phyloP scores from a whole-genome alignment of 2,888 invertebrate genomes.

The Phorcus lineatus region DNA sequence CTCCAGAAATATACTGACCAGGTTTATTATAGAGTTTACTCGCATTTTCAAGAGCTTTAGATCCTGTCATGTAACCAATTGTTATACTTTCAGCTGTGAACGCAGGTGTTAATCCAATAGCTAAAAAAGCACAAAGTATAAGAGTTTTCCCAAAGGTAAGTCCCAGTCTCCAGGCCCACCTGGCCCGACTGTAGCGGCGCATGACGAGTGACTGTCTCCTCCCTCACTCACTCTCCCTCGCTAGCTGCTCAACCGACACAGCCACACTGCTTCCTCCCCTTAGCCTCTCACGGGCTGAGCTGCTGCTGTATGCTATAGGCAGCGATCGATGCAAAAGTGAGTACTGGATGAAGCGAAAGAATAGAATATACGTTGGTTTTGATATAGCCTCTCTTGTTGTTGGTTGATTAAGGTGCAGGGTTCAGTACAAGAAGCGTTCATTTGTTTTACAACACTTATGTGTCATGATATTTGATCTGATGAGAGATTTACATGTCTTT shows the following conservation, averaged over 20 bases:
- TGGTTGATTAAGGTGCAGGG: too few species aligned
- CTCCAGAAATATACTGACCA: conserved; percentile 85
- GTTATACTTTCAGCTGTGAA: conserved; percentile 45
- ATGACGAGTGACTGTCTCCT: not conserved
- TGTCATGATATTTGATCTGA: too few species aligned
- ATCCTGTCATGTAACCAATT: conserved; percentile 66
- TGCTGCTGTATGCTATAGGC: not conserved
- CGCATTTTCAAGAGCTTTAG: conserved; percentile 31
- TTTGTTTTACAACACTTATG: too few species aligned
- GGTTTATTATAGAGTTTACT: conserved; percentile 82
- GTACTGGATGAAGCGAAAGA: too few species aligned
- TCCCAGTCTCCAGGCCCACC: not conserved
- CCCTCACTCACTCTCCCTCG: too few species aligned
- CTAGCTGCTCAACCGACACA: too few species aligned
- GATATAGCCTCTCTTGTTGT: too few species aligned
- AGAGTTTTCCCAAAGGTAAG: not conserved
- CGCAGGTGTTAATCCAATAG: not conserved
- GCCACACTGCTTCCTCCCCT: too few species aligned
- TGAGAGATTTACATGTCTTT: too few species aligned
- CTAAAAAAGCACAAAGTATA: not conserved
- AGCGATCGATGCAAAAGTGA: not conserved
- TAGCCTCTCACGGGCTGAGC: not conserved
- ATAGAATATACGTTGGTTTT: too few species aligned
- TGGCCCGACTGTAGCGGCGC: not conserved
- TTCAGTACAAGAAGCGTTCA: too few species aligned